Base-by-base conservation (phyloP, 2,113 vertebrate genomes). In the Collichthys lucidus region DNA sequence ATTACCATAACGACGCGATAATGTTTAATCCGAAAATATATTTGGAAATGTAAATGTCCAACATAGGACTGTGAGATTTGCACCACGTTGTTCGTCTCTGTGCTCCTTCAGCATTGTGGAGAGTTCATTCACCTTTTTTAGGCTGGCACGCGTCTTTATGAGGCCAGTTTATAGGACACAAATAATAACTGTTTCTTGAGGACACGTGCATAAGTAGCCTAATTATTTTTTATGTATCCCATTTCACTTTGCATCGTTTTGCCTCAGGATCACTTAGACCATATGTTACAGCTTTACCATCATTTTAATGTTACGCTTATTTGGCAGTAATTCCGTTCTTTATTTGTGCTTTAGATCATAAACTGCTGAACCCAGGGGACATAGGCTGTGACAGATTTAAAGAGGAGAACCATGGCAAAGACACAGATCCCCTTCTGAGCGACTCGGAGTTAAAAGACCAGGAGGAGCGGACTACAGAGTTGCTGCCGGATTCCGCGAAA, bases 401-500 rank as follows among this genome's bases (percentile, higher is more conserved):
- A 89, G 95, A 96, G 63, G 95, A 96, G 74, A 91, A 19, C 82
- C 91, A 91, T 42, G 91, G 88, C 68, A 95, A 95, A 94, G 95
- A 96, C 84, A 74, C 85, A 88, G 95, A 95, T 74, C 94, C 94
- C 65, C 91, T 95, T 77, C 95, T 97, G 84, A 97, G 96, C 93
- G 97, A 98, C 91, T 96, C 96, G 93, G 98, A 98, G 92, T 96
- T 97, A 93, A 98, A 97, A 90, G 97, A 97, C 15, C 89, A 91
- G 10, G 97, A 98, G 79, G 95, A 96, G 80, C 93, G 94, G 90
- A 96, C 91, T 91, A 91, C 94, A 76, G 96, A 96, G 78, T 75
- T 94, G 84, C 92, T 95, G 83, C 89, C 94, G 47, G 94, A 91
- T 22, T 91, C 94, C 53, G 88, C 92, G 0, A 96, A 96, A 77